Percentiles rank a stretch among this genome's conserved stretches.
Conservation (phyloP, 2,888 invertebrate species). For the Tigriopus californicus region DNA sequence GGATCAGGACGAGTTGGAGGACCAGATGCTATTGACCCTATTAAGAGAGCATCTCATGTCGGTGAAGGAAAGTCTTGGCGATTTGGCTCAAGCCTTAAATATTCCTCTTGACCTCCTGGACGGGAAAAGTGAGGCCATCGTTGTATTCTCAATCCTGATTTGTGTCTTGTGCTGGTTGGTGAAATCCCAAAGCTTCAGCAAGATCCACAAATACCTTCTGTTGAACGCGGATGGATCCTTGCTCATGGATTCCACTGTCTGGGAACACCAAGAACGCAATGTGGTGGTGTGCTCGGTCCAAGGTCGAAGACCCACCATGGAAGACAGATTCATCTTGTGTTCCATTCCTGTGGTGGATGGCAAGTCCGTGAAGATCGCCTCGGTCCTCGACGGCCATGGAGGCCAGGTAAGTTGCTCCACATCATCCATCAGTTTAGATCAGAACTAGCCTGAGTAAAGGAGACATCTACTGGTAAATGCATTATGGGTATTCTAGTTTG, state of each 20-base stretch:
- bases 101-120: neutral
- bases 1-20: slow-evolving; percentile 63
- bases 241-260: slow-evolving; percentile 26
- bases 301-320: slow-evolving; percentile 77
- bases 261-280: slow-evolving; percentile 54
- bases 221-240: neutral
- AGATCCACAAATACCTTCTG: neutral
- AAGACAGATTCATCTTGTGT: slow-evolving; percentile 75
- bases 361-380: slow-evolving; percentile 68
- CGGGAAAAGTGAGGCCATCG: neutral
- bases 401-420: slow-evolving; percentile 42
- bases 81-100: neutral
- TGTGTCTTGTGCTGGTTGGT: neutral
- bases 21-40: slow-evolving; percentile 45
- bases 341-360: slow-evolving; percentile 11
- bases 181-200: too few species aligned
- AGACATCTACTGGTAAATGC: neutral
- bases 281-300: slow-evolving; percentile 76
- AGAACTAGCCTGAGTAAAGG: neutral
- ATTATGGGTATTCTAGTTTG: slow-evolving; percentile 38
- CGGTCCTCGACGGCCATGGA: slow-evolving; percentile 87
- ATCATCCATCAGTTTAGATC: neutral
- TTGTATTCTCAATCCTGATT: neutral
- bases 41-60: neutral
- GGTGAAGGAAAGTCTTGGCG: neutral